Evolutionary conservation across 2,888 invertebrate genomes (phyloP), one percentile per base, ranked within the genome.

Genomic region (Tinea trinotella): DNA sequence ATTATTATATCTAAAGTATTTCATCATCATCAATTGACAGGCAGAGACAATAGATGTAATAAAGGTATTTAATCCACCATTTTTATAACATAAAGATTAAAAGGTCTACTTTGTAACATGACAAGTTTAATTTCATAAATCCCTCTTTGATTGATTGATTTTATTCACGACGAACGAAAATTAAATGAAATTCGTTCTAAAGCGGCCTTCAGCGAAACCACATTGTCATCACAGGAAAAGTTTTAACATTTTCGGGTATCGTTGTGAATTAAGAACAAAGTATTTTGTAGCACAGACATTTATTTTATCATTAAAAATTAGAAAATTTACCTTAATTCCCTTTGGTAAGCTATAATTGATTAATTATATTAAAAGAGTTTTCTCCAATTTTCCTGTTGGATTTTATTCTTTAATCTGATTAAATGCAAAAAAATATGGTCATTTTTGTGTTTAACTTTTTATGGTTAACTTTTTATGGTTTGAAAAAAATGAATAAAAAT

Each of bases 61-160:
- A n/a, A n/a, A 13, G 12, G 15, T 15, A 40, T 40, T 15, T 15
- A 40, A 40, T 15, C 40, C 2, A 40, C n/a, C 7, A 40, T 13
- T 40, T 12, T 6, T 7, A 15, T 40, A 40, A 40, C n/a, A 13
- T 3, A 40, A 12, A 40, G 40, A 40, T 40, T 40, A 40, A 40
- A n/a, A 40, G 6, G 40, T 40, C 24, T 9, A 9, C 9, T 12
- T 15, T 13, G 40, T 15, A n/a, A 40, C 40, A 40, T 40, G 40
- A 40, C 40, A 40, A 40, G 40, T 40, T 40, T 40, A 12, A 40
- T 40, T 40, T 4, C n/a, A 19, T 46, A 46, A 46, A 46, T 46
- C 18, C 19, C 46, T 13, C 7, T 17, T 46, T 46, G 46, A 46
- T 19, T 46, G 46, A 46, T 46, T n/a, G 46, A 46, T 19, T 40